Conservation (phyloP, 2,113 vertebrate species). For the Trichechus manatus region DNA sequence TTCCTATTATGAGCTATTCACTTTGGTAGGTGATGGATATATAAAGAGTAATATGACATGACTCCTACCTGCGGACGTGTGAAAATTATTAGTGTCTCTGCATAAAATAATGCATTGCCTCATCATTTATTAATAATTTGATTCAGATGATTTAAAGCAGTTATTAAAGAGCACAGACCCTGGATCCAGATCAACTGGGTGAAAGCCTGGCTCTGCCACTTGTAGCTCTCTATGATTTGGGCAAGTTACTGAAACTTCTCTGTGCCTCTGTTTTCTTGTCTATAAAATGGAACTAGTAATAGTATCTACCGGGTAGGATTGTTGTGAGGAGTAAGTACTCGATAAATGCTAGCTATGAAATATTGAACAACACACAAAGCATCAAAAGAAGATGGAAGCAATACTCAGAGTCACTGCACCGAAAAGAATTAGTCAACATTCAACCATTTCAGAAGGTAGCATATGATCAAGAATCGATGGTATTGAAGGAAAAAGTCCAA, state of each 20-base stretch:
- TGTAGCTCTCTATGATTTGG: background rate
- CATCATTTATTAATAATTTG: background rate
- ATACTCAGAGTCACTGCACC: too few species aligned
- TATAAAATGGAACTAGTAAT: background rate
- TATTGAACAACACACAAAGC: too few species aligned
- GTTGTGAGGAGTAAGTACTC: background rate
- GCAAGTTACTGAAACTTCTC: background rate
- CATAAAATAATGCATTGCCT: background rate
- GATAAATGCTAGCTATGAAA: background rate
- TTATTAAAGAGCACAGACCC: background rate
- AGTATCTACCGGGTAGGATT: background rate
- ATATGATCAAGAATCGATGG: too few species aligned
- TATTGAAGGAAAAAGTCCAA: too few species aligned
- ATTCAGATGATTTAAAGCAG: background rate
- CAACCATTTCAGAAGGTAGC: too few species aligned
- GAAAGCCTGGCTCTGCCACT: background rate
- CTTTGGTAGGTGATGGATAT: background rate
- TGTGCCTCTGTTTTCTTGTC: background rate
- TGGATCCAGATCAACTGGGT: background rate
- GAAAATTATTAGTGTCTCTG: background rate
- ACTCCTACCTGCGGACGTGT: background rate
- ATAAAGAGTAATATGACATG: background rate
- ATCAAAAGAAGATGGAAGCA: too few species aligned
- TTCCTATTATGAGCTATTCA: background rate
- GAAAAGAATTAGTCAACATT: too few species aligned